Conservation (phyloP, 2,797 vertebrate species). For the Neoniphon sammara region DNA sequence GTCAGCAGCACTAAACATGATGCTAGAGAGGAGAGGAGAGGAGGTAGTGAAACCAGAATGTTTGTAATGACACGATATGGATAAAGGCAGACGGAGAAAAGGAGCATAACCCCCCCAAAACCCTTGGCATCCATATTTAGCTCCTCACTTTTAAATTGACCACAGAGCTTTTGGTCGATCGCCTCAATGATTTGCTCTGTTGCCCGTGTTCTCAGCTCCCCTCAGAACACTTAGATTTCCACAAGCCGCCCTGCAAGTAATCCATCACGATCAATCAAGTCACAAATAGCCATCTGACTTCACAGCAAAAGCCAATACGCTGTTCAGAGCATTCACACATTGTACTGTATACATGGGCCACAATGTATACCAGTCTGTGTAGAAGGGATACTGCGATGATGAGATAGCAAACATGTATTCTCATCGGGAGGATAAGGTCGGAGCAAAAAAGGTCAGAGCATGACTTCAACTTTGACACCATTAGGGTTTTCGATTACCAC, state of each 20-base stretch:
- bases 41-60: neutral
- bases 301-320: constrained; percentile 53
- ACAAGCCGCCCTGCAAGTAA: constrained; percentile 55
- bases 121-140: constrained; percentile 54
- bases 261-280: constrained; percentile 75
- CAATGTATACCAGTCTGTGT: neutral
- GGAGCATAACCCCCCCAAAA: neutral
- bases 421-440: too few species aligned
- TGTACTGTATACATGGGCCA: constrained; percentile 2
- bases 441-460: too few species aligned
- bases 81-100: constrained; percentile 7
- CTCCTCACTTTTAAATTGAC: constrained; percentile 67
- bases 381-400: too few species aligned
- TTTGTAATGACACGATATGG: neutral
- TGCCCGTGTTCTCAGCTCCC: constrained; percentile 61
- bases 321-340: constrained; percentile 24
- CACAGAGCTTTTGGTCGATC: constrained; percentile 57
- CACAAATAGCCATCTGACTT: constrained; percentile 63
- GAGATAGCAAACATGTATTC: too few species aligned
- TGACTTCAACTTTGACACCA: too few species aligned
- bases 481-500: too few species aligned
- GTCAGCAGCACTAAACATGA: constrained; percentile 66
- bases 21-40: constrained; percentile 15
- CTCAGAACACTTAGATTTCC: constrained; percentile 66
- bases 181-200: constrained; percentile 74